Base-by-base conservation (phyloP, 2,888 invertebrate genomes). In the Lasioglossum oenotherae region DNA sequence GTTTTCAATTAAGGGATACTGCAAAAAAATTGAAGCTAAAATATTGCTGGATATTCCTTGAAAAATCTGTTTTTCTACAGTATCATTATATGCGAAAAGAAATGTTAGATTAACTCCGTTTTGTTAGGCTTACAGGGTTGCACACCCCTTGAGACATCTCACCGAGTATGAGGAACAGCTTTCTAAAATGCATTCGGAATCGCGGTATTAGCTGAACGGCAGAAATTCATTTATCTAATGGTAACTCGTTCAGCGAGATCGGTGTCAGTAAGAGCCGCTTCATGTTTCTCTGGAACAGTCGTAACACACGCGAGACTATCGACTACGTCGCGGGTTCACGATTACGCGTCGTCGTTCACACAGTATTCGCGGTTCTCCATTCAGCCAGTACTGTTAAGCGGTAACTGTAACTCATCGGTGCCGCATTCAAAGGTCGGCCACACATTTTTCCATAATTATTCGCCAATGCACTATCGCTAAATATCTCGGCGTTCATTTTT, bases 331-430 rank as follows among this genome's bases (percentile, higher is more conserved):
- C 78, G 27, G 64, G 49, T 14, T 44, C 38, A 49, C 73, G 78
- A 80, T 82, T 74, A 81, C 73, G 74, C 53, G 74, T 78, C 80
- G 76, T 19, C 82, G 80, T 69, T 78, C 38, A 74, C 74, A 81
- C 82, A 57, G 78, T 84, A 77, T 80, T 81, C 64, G 81, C 72
- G 60, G 81, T 73, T 89, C 84, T 85, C 82, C 89, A 89, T 90
- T 90, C 89, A 90, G 57, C 78, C n/a, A 60, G 57, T 82, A 82
- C 82, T 82, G 86, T 80, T 79, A 74, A 88, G 57, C 38, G n/a
- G 60, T 88, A 82, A 80, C 80, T 79, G 84, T 81, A 79, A 86
- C 71, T 81, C 79, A 83, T 82, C 44, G 79, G 78, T 79, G 80
- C 79, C 64, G 67, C 71, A 38, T 74, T 41, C 64, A 14, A 53